Evolutionary conservation across 1,140 invertebrate species (phyloP).

Genomic region (Drosophila varians): DNA sequence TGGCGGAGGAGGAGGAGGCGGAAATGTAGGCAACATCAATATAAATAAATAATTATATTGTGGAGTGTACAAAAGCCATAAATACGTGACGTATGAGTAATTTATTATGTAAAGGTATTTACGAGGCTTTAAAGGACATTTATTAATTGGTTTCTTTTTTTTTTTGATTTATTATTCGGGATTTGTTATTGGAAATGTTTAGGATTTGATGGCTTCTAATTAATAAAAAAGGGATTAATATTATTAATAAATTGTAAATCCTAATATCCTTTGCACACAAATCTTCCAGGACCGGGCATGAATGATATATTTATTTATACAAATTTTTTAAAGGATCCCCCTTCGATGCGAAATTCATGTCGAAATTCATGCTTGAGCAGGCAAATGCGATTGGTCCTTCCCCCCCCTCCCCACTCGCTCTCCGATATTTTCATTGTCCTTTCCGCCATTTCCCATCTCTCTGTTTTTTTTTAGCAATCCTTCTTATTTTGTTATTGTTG

Average conservation of each 20-base stretch:
- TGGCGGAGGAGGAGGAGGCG: too few relatives aligned
- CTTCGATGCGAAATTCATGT: conserved; percentile 46
- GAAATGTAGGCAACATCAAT: not conserved
- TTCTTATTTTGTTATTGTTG: conserved; percentile 10
- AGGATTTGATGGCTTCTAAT: not conserved
- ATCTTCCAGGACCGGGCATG: not conserved
- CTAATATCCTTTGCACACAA: too few relatives aligned
- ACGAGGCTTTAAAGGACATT: not conserved
- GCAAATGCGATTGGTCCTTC: conserved; percentile 48
- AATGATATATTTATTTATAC: not conserved
- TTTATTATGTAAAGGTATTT: not conserved
- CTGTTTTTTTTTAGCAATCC: not conserved
- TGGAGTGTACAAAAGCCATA: not conserved
- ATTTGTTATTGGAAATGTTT: not conserved
- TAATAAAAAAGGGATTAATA: not conserved
- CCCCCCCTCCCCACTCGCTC: not conserved
- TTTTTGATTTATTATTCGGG: not conserved
- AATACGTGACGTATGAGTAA: not conserved
- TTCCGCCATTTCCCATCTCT: not conserved
- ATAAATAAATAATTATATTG: conserved; percentile 6
- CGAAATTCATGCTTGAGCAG: conserved; percentile 58
- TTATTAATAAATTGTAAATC: too few relatives aligned
- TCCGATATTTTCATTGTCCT: not conserved
- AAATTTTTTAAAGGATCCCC: conserved; percentile 1
- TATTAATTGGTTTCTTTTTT: not conserved